phyloP scores from a whole-genome alignment of 53 echinoderm and acorn worm genomes.

The Actinopyga echinites region DNA sequence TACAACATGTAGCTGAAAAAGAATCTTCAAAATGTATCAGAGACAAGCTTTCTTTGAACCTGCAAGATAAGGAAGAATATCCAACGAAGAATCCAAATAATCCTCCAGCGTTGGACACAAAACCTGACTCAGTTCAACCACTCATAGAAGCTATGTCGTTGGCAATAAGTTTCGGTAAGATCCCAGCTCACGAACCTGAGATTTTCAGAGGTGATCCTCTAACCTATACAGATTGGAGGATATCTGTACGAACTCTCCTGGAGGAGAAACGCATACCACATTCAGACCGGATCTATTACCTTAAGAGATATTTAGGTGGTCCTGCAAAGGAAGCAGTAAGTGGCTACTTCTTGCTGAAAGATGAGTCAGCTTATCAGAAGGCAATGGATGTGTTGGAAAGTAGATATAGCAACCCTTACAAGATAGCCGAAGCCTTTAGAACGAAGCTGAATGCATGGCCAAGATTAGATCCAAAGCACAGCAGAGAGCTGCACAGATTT shows the following conservation, averaged over 20 bases:
- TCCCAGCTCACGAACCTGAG: slow-evolving; percentile 57
- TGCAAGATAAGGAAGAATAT: no score
- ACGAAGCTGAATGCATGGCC: slow-evolving; percentile 29
- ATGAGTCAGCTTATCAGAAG: slow-evolving; percentile 31
- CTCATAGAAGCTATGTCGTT: slow-evolving; percentile 29
- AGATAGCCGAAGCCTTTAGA: slow-evolving; percentile 40
- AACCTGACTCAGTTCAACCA: background rate
- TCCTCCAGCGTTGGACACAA: background rate
- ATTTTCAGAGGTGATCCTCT: slow-evolving; percentile 58
- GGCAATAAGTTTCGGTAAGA: slow-evolving; percentile 16
- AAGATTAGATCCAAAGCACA: slow-evolving; percentile 12
- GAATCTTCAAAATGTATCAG: no score
- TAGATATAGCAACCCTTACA: slow-evolving; percentile 36
- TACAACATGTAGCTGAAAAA: no score
- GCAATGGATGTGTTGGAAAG: slow-evolving; percentile 28
- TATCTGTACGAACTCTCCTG: slow-evolving; percentile 49
- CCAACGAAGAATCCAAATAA: background rate
- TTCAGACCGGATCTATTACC: slow-evolving; percentile 46
- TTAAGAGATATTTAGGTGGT: slow-evolving; percentile 61
- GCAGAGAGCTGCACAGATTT: slow-evolving; percentile 3
- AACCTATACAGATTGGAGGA: slow-evolving; percentile 47
- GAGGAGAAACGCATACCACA: slow-evolving; percentile 43
- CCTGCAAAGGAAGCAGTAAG: slow-evolving; percentile 54
- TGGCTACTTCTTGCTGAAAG: slow-evolving; percentile 56
- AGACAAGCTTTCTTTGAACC: no score